Conservation (phyloP, 1,140 invertebrate genomes). For the Drosophila yakuba region DNA sequence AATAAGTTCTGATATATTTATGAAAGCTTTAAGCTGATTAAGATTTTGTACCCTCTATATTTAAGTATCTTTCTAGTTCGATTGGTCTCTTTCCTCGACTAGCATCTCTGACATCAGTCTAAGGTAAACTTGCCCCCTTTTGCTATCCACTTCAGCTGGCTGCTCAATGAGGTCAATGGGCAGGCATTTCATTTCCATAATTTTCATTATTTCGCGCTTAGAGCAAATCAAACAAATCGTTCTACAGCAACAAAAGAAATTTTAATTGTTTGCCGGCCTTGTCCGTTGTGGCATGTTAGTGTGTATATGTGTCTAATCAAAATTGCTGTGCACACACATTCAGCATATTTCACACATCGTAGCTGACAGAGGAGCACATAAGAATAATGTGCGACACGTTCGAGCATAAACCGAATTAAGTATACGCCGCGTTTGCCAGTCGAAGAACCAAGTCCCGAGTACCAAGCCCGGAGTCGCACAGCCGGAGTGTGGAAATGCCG, state of each 20-base stretch:
- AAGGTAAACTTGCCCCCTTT: conserved; percentile 19
- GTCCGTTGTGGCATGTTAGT: conserved; percentile 26
- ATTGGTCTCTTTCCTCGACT: not conserved
- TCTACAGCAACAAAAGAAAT: conserved; percentile 34
- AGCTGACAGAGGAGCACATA: conserved; percentile 46
- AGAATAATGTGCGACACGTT: conserved; percentile 82
- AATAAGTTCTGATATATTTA: no score
- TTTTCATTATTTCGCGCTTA: conserved; percentile 74
- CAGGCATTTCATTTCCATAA: conserved; percentile 66
- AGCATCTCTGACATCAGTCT: conserved; percentile 14
- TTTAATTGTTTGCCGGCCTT: conserved; percentile 69
- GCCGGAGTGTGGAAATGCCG: conserved; percentile 10
- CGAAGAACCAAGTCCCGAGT: conserved; percentile 30
- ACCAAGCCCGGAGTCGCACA: not conserved
- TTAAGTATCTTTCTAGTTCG: no score
- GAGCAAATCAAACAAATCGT: conserved; percentile 79
- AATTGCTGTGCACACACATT: conserved; percentile 74
- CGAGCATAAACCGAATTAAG: conserved; percentile 81
- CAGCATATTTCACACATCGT: conserved; percentile 80
- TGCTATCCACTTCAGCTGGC: conserved; percentile 44
- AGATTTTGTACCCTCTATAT: no score
- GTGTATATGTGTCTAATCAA: conserved; percentile 57
- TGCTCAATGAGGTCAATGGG: conserved; percentile 80
- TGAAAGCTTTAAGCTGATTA: no score
- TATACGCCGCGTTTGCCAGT: conserved; percentile 79